These are phyloP conservation scores for Erebia palarica DNA, from an alignment of 2,888 invertebrate genomes.

Conservation along the genomic window DNA sequence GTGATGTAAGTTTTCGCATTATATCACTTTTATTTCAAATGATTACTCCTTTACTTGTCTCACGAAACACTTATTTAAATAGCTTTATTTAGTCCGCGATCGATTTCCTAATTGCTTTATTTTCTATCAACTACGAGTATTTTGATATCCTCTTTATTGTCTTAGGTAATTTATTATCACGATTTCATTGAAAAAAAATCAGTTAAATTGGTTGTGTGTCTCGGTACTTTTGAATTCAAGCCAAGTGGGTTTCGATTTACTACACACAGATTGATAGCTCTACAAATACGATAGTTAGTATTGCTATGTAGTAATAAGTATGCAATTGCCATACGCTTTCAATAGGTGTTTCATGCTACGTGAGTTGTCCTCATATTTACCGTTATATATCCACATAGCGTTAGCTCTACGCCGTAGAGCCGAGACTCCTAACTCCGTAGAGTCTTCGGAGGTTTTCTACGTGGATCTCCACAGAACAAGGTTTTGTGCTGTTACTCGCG, in stretches of 20 bases:
- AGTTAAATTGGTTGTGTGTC: neutral
- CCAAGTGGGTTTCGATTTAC: neutral
- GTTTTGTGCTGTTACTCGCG: too few species aligned
- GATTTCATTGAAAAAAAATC: neutral
- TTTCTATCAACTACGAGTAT: neutral
- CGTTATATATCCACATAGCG: too few species aligned
- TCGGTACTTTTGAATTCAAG: neutral
- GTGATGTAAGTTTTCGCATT: slow-evolving; percentile 55
- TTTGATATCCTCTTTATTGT: neutral
- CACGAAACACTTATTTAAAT: slow-evolving; percentile 6
- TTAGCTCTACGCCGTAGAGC: too few species aligned
- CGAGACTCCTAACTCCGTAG: too few species aligned
- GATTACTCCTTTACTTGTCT: neutral
- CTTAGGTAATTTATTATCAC: neutral
- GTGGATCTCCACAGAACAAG: too few species aligned
- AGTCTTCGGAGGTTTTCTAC: too few species aligned
- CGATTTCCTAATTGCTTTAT: slow-evolving; percentile 5
- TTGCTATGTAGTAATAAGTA: too few species aligned
- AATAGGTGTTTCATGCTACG: too few species aligned
- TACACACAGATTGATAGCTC: neutral
- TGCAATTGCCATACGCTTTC: too few species aligned
- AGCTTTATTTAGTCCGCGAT: neutral
- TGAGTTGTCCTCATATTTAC: too few species aligned
- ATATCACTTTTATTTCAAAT: too few species aligned
- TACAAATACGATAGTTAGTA: too few species aligned